Conservation (phyloP, 2,113 vertebrate genomes). For the Urocitellus parryii region DNA sequence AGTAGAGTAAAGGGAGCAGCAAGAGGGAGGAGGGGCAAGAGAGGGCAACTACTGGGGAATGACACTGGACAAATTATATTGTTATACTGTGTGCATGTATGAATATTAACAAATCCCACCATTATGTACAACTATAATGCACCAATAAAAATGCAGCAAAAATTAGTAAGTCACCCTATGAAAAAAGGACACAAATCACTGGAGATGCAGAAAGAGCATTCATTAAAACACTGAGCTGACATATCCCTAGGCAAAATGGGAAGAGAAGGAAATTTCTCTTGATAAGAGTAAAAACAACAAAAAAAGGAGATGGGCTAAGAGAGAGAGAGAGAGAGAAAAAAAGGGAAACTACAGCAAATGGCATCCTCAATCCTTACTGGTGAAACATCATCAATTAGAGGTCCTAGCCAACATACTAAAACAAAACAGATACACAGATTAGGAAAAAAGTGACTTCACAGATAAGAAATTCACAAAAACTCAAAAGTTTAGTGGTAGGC, state of each 20-base stretch:
- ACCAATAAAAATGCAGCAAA: no score
- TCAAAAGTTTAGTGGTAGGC: not conserved
- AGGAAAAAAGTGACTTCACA: slow-evolving; percentile 9
- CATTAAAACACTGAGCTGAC: not conserved
- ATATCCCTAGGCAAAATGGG: not conserved
- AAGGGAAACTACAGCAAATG: not conserved
- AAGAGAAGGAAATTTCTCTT: not conserved
- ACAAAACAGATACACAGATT: not conserved
- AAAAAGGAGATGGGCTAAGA: not conserved
- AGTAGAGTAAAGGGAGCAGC: no score
- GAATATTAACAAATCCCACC: no score
- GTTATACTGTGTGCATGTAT: no score
- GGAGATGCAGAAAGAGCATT: not conserved
- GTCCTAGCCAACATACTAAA: not conserved
- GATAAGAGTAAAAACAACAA: no score
- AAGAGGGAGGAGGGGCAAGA: no score
- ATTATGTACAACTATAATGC: no score
- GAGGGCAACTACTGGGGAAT: no score
- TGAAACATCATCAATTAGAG: not conserved
- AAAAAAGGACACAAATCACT: slow-evolving; percentile 28
- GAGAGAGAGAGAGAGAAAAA: not conserved
- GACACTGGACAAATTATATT: no score
- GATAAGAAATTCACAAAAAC: not conserved
- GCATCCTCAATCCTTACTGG: not conserved
- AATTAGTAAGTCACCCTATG: not conserved